These are phyloP conservation scores for Thyatira batis DNA, from an alignment of 2,888 invertebrate species.

Conservation along the genomic window DNA sequence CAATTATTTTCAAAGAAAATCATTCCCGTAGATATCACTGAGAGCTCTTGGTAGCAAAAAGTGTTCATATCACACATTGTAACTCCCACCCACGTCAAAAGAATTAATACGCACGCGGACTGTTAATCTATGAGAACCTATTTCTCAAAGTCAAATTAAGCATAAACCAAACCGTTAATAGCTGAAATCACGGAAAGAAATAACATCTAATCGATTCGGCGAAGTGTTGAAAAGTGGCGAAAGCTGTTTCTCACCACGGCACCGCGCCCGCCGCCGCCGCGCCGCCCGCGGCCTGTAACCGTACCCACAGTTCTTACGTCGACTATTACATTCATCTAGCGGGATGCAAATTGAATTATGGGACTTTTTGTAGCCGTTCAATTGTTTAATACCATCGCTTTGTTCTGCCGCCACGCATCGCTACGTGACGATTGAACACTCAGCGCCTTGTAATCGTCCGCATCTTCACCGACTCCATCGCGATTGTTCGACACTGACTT, in stretches of 20 bases:
- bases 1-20: not conserved
- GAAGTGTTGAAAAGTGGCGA: constrained; percentile 80
- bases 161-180: constrained; percentile 38
- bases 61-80: not conserved
- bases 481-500: constrained; percentile 70
- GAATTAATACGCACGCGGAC: not conserved
- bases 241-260: constrained; percentile 68
- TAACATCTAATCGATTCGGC: constrained; percentile 72
- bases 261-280: constrained; percentile 45
- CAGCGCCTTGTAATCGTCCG: constrained; percentile 68
- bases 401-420: constrained; percentile 70
- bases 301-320: constrained; percentile 63
- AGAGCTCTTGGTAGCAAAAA: not conserved
- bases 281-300: constrained; percentile 65
- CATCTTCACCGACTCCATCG: constrained; percentile 41
- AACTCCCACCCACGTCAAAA: not conserved
- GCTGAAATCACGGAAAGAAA: constrained; percentile 60
- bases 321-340: constrained; percentile 75
- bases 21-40: too few species aligned
- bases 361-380: constrained; percentile 76
- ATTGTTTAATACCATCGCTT: constrained; percentile 74
- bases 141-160: not conserved
- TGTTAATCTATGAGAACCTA: not conserved
- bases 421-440: constrained; percentile 77
- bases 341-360: constrained; percentile 82